Evolutionary conservation across 37 sponge, comb jelly and placozoan genomes (phyloP), one percentile per base, ranked within the genome.

Genomic region (Halichondria panicea): DNA sequence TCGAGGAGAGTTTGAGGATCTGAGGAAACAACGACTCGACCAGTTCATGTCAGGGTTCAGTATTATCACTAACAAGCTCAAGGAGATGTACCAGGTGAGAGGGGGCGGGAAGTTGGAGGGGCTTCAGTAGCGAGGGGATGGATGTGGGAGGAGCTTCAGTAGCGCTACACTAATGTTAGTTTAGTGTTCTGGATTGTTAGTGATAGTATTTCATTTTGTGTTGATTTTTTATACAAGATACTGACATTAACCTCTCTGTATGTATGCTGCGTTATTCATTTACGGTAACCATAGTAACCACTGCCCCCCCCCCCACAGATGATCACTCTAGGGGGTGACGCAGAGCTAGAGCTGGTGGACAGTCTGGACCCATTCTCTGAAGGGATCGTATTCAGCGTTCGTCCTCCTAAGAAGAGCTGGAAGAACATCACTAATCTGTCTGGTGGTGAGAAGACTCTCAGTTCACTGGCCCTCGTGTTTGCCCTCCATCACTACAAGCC

Each of bases 401-500:
- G 99, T 18, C 99, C 99, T 9, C 99, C 99, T 0, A 87, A 93
- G 94, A 98, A 98, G 71, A 95, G 96, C 66, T 98, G 99, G 99
- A 98, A 98, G 87, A 98, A 93, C 74, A 98, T 98, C 53, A 90
- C 91, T 46, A 98, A 98, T 53, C 80, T 98, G 30, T 95, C 96
- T 1, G 99, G 99, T 9, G 99, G 99, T 42, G 99, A 98, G 84
- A 98, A 98, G 82, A 98, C 99, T 0, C 94, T 98, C 72, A 98
- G 99, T 53, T 98, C 99, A n/a, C 82, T 98, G 43, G 99, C 99
- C 46, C 74, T 98, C 89, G 99, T 98, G 54, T 98, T 98, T 89
- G 99, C 99, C 22, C 96, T 98, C 40, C 99, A 98, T 72, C 99
- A 98, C 67, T 98, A 93, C 89, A 98, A 98, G 66, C 99, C 99